Evolutionary conservation across 2,888 invertebrate genomes (phyloP), one percentile per base, ranked within the genome.

Genomic region (Lycia hirtaria): DNA sequence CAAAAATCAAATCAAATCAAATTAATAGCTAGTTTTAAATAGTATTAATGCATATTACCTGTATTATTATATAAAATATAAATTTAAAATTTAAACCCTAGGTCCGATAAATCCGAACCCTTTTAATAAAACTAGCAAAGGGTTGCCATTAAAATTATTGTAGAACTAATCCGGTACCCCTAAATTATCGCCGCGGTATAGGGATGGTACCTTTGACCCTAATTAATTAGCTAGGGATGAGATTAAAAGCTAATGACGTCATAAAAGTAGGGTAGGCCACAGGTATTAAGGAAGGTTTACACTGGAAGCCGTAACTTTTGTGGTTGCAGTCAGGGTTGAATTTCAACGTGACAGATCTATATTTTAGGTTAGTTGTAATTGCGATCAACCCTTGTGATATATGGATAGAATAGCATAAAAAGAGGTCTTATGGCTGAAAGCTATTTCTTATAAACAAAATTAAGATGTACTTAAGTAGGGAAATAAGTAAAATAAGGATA

Each of bases 211-310:
- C 48, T 78, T 80, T 75, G 81, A 83, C 87, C 87, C 81, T 83
- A 83, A 88, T 88, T 88, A 87, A 88, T 88, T 86, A 85, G 75
- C 72, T 73, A 77, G 72, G 80, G 81, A 76, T 72, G 77, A 80
- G 80, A 85, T 58, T 58, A 58, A 85, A 84, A 82, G 81, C 82
- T 87, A 87, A 87, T 85, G 81, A 80, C 66, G 68, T 75, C 70
- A 70, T 73, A 76, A 76, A 76, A 73, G 70, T 71, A 71, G 75
- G 73, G 72, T 73, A 71, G 70, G 64, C 73, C 73, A 47, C 67
- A 62, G 43, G 40, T 51, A 52, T 57, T 37, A 53, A 54, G 60
- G 61, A 62, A 61, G 62, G 63, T 62, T 60, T 56, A 41, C 47
- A 56, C 44, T 60, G 58, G 51, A 52, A 51, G 52, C 41, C 54